Evolutionary conservation across 2,113 vertebrate genomes (phyloP), one percentile per base, ranked within the genome.

Genomic region (Pycnonotus jocosus): DNA sequence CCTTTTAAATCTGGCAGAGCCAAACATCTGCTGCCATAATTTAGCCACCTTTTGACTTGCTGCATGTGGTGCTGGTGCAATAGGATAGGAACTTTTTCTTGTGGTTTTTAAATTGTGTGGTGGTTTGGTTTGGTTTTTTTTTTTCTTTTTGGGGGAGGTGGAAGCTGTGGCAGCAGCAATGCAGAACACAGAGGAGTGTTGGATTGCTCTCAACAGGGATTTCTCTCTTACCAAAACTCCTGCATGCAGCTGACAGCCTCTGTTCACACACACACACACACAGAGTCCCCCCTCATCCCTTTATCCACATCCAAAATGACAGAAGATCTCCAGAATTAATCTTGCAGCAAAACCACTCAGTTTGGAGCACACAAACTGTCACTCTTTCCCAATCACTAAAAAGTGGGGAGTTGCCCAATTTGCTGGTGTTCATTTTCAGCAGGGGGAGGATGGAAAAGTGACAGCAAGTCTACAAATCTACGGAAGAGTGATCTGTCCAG

Each of bases 401-500:
- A 93, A 93, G 68, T 31, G 33, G 13, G 47, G 66, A 86, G 71
- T 82, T 91, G 70, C 37, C 93, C 85, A 50, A 42, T 92, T 89
- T 65, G 45, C 40, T 57, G 50, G 35, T 77, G 80, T 2, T 92
- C 61, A 53, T 53, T 95, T 72, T 42, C 58, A 96, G 62, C 44
- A 66, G 47, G 25, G 48, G 62, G 56, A 90, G 54, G 66, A 89
- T 21, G 28, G 65, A 82, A 95, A 94, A 70, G 9, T 87, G 95
- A 91, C 90, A 94, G 85, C 50, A 93, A 62, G 38, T 25, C 33
- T 58, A 22, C n/a, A 89, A 56, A 48, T 78, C 72, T 76, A 87
- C 4, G 68, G 85, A 92, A 82, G 85, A 94, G 38, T 40, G 74
- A 91, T 91, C 90, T 86, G 82, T 78, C 85, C 88, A 92, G 93